Evolutionary conservation across 2,113 vertebrate genomes (phyloP).

Genomic region (Antigone vipio): DNA sequence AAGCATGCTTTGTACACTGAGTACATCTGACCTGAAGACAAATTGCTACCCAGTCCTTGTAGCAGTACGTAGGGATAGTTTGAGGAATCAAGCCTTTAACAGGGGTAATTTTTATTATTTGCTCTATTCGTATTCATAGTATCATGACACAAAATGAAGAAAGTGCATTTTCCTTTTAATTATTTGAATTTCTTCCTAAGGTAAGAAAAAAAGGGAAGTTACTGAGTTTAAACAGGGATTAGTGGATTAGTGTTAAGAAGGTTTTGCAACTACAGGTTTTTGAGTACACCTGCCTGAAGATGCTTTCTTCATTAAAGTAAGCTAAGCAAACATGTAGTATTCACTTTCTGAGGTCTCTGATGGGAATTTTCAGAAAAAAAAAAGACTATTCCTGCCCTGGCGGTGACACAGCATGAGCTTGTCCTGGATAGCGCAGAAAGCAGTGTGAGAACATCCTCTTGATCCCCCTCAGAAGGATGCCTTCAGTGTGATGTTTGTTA

Average conservation of each 20-base stretch:
- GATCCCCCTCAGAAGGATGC: background rate
- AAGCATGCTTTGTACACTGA: background rate
- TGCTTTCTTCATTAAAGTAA: background rate
- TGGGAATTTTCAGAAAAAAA: background rate
- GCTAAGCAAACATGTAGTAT: background rate
- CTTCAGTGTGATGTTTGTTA: background rate
- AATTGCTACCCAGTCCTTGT: background rate
- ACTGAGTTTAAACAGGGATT: background rate
- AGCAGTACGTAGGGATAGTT: background rate
- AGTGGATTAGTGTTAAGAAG: background rate
- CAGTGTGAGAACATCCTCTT: background rate
- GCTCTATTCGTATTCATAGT: background rate
- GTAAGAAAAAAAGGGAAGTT: background rate
- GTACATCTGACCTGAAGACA: background rate
- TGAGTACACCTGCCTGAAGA: background rate
- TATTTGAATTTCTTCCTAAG: background rate
- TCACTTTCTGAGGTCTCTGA: background rate
- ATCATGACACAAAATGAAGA: background rate
- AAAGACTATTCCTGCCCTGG: background rate
- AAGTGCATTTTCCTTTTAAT: background rate
- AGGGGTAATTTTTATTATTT: background rate
- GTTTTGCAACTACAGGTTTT: background rate
- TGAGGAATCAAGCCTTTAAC: background rate
- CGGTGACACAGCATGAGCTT: background rate
- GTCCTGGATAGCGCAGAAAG: background rate